Evolutionary conservation across 30 jellyfish, hydroid and myxozoan genomes (phyloP).

Genomic region (Pelagia noctiluca): DNA sequence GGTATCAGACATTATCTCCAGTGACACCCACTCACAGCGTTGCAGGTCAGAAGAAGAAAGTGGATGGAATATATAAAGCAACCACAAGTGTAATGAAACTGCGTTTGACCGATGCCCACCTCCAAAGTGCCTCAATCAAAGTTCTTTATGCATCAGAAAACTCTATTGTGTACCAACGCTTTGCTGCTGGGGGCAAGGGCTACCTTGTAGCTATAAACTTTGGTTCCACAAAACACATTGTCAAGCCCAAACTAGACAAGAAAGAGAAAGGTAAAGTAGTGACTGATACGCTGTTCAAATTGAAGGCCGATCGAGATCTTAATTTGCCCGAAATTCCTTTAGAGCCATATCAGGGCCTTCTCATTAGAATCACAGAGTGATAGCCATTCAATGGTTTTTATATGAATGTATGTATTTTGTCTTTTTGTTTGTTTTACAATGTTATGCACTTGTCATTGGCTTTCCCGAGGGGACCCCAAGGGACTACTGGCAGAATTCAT

Average conservation of each 20-base stretch:
- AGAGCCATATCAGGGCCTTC: constrained; percentile 49
- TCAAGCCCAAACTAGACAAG: background rate
- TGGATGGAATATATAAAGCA: constrained; percentile 36
- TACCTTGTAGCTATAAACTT: constrained; percentile 54
- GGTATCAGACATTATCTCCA: constrained; percentile 26
- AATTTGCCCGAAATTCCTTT: constrained; percentile 1
- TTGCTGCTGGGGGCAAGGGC: constrained; percentile 38
- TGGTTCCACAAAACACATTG: background rate
- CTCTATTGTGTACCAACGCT: constrained; percentile 44
- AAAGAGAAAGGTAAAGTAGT: constrained; percentile 26
- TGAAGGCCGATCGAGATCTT: constrained; percentile 2
- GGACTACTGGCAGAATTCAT: no score
- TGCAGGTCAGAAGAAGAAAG: constrained; percentile 17
- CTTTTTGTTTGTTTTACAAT: no score
- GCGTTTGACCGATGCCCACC: constrained; percentile 33
- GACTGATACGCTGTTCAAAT: constrained; percentile 46
- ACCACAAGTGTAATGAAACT: constrained; percentile 20
- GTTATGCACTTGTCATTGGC: no score
- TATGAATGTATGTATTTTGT: no score
- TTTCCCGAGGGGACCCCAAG: no score
- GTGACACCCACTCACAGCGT: constrained; percentile 30
- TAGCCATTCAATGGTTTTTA: no score
- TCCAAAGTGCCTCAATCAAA: constrained; percentile 20
- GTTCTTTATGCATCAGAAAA: constrained; percentile 32
- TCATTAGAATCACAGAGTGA: constrained; percentile 4